Base-by-base conservation (phyloP, 2,888 invertebrate species). In the Tiliacea citrago region DNA sequence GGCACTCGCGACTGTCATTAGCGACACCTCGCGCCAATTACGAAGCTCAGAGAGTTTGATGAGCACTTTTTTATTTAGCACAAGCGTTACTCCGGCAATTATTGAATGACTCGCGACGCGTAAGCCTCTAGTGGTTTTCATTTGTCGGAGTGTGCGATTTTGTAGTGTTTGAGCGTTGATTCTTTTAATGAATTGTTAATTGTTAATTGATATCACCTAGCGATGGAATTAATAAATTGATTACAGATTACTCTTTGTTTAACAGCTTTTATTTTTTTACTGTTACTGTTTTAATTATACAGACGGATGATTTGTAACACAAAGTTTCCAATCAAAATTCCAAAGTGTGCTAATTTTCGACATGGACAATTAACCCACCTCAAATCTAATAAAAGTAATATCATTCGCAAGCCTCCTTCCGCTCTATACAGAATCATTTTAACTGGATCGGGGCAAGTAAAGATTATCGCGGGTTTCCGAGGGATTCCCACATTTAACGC, bases 21-120 rank as follows among this genome's bases (percentile, higher is more conserved):
- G 95, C 92, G 96, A 96, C 96, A 96, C 96, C 96, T 96, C 95
- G 92, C 95, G 93, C 96, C 96, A 96, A 96, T 96, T 95, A 96
- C 92, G 92, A 93, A 91, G 93, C 93, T 91, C 93, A 88, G 92
- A 93, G 94, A 93, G 94, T 95, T 95, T 95, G 95, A 94, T 94
- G 94, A 94, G 93, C 93, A 93, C 93, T 96, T 95, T 91, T 95
- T 96, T 95, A 95, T 95, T 95, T 95, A 95, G 92, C 93, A 91
- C 92, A 94, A 94, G 94, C 93, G 93, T 94, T 93, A 94, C 93
- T 92, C 92, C 94, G 94, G 93, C 95, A 95, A 94, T 95, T 95
- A 96, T 96, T 95, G 93, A 92, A 94, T 95, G 94, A 93, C 90
- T 93, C 93, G 91, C 90, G 91, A 93, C 91, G 94, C 91, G 92